These are phyloP conservation scores for Limnothrissa miodon DNA, from an alignment of 2,113 vertebrate genomes.

Conservation along the genomic window DNA sequence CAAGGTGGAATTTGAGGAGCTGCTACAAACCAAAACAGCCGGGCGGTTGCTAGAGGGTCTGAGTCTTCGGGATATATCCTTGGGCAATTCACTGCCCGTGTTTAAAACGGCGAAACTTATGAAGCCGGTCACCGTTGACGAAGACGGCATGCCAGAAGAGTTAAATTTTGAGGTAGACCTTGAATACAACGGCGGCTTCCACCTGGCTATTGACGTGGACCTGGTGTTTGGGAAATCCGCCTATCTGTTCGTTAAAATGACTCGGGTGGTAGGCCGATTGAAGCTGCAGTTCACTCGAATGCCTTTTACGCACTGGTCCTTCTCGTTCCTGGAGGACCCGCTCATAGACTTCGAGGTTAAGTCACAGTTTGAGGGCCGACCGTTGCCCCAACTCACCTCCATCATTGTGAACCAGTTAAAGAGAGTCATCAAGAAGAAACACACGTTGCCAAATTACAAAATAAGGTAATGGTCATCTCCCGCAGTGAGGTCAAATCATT, in stretches of 20 bases:
- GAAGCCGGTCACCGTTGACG: slow-evolving; percentile 74
- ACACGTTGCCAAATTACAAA: slow-evolving; percentile 96
- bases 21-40: slow-evolving; percentile 90
- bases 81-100: slow-evolving; percentile 86
- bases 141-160: slow-evolving; percentile 82
- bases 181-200: slow-evolving; percentile 94
- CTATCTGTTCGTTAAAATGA: slow-evolving; percentile 94
- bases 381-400: slow-evolving; percentile 94
- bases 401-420: slow-evolving; percentile 98
- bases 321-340: slow-evolving; percentile 92
- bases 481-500: neutral
- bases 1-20: slow-evolving; percentile 98
- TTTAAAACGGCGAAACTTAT: slow-evolving; percentile 81
- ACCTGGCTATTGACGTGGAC: slow-evolving; percentile 94
- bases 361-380: slow-evolving; percentile 94
- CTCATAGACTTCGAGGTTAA: slow-evolving; percentile 91
- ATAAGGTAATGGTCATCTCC: slow-evolving; percentile 78
- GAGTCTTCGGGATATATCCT: slow-evolving; percentile 87
- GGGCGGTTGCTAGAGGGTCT: slow-evolving; percentile 94
- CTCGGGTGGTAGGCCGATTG: slow-evolving; percentile 81
- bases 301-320: slow-evolving; percentile 98
- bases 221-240: slow-evolving; percentile 96
- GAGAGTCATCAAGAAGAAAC: slow-evolving; percentile 91
- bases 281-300: slow-evolving; percentile 88
- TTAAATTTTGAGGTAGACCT: slow-evolving; percentile 93